These are phyloP conservation scores for Atta texana DNA, from an alignment of 1,140 invertebrate genomes.

Conservation along the genomic window DNA sequence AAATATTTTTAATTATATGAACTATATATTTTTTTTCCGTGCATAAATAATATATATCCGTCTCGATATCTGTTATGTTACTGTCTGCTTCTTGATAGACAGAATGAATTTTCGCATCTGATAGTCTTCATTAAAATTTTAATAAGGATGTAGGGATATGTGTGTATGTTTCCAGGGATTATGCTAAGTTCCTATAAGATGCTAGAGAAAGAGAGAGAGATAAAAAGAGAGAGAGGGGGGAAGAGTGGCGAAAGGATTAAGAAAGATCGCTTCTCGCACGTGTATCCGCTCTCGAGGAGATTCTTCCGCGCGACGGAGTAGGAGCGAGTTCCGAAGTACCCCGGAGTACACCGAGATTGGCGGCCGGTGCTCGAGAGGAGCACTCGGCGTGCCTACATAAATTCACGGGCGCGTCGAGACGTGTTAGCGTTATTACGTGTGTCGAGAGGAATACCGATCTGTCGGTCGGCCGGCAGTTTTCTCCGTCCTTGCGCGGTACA, in stretches of 20 bases:
- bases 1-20: no score
- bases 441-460: constrained; percentile 74
- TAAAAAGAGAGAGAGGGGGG: no score
- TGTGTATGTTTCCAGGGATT: constrained; percentile 29
- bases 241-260: constrained; percentile 24
- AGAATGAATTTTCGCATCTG: constrained; percentile 19
- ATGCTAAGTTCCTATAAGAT: constrained; percentile 26
- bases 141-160: constrained; percentile 14
- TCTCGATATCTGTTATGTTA: constrained; percentile 32
- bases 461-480: constrained; percentile 36
- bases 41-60: background rate
- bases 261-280: constrained; percentile 37
- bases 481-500: constrained; percentile 43
- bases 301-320: constrained; percentile 39
- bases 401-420: constrained; percentile 70
- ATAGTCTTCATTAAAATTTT: constrained; percentile 41
- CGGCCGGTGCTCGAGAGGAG: constrained; percentile 45
- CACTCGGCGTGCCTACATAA: constrained; percentile 72
- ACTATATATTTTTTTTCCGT: no score
- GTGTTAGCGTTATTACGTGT: constrained; percentile 78
- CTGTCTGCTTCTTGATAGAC: constrained; percentile 8
- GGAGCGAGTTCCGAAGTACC: constrained; percentile 32
- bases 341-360: constrained; percentile 50
- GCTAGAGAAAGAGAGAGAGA: background rate
- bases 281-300: constrained; percentile 28